Percentiles rank a stretch among this genome's conserved stretches.
phyloP scores from a whole-genome alignment of 2,797 vertebrate species.

The Staurois parvus region DNA sequence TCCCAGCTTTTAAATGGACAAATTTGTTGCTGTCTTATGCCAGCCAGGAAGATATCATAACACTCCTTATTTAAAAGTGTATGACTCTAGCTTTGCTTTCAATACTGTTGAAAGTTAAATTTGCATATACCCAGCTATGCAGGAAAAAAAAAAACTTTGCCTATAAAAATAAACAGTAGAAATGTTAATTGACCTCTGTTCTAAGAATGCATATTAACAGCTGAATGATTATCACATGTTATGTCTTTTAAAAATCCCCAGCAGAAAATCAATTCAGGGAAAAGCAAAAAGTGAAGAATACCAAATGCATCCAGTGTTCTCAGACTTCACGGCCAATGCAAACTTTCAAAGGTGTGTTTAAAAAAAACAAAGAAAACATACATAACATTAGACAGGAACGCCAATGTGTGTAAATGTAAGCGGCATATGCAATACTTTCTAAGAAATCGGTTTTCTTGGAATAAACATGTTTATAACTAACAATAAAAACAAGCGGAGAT shows the following conservation, averaged over 20 bases:
- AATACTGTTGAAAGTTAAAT: not conserved
- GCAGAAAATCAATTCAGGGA: slow-evolving; percentile 5
- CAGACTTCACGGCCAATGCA: not conserved
- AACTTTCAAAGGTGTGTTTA: not conserved
- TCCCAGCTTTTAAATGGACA: no score
- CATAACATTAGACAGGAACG: slow-evolving; percentile 5
- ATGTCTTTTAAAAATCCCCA: not conserved
- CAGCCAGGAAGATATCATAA: not conserved
- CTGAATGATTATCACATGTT: not conserved
- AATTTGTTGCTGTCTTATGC: not conserved
- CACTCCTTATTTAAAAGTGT: not conserved
- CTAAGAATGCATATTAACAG: slow-evolving; percentile 3
- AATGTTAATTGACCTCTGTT: not conserved
- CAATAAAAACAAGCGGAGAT: slow-evolving; percentile 38
- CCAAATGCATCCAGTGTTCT: not conserved
- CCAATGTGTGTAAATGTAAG: not conserved
- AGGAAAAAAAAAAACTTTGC: not conserved
- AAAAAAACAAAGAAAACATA: not conserved
- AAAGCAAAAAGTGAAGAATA: not conserved
- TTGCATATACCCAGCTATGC: not conserved
- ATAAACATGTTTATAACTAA: slow-evolving; percentile 26
- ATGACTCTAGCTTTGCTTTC: not conserved
- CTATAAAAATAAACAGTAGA: not conserved
- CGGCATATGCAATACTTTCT: slow-evolving; percentile 30
- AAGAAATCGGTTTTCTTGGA: slow-evolving; percentile 50